A percentile compares a stretch with the other conserved stretches of the same genome.
Evolutionary conservation across 2,888 invertebrate genomes (phyloP).

Genomic region (Chrysopilus asiliformis): DNA sequence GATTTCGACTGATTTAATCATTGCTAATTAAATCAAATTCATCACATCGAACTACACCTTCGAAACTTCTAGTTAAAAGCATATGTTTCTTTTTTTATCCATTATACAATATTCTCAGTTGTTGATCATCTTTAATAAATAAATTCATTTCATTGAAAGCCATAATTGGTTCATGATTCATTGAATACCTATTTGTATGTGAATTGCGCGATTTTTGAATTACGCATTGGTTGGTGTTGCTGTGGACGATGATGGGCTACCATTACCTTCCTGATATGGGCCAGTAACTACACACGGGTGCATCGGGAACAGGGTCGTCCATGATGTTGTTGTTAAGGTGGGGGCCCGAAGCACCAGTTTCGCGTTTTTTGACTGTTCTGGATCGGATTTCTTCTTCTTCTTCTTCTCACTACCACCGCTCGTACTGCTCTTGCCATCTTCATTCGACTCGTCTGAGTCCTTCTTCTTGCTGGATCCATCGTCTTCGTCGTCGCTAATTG

Average conservation of each 20-base stretch:
- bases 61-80: no score
- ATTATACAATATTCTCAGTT: no score
- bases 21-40: no score
- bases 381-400: slow-evolving; percentile 25
- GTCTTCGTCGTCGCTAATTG: slow-evolving; percentile 27
- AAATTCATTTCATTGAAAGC: no score
- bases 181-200: neutral
- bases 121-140: no score
- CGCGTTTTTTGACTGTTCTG: slow-evolving; percentile 33
- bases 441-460: slow-evolving; percentile 13
- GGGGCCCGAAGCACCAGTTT: slow-evolving; percentile 37
- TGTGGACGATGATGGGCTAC: slow-evolving; percentile 35
- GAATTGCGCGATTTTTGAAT: neutral
- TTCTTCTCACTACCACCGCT: no score
- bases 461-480: slow-evolving; percentile 22
- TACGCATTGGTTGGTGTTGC: slow-evolving; percentile 5
- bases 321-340: slow-evolving; percentile 67
- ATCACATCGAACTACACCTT: no score
- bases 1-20: no score
- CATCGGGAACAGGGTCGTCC: slow-evolving; percentile 78
- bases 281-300: slow-evolving; percentile 77
- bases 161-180: no score
- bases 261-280: slow-evolving; percentile 58
- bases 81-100: no score
- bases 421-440: slow-evolving; percentile 15